Evolutionary conservation across 2,888 invertebrate species (phyloP).

Genomic region (Serrognathus titanus): DNA sequence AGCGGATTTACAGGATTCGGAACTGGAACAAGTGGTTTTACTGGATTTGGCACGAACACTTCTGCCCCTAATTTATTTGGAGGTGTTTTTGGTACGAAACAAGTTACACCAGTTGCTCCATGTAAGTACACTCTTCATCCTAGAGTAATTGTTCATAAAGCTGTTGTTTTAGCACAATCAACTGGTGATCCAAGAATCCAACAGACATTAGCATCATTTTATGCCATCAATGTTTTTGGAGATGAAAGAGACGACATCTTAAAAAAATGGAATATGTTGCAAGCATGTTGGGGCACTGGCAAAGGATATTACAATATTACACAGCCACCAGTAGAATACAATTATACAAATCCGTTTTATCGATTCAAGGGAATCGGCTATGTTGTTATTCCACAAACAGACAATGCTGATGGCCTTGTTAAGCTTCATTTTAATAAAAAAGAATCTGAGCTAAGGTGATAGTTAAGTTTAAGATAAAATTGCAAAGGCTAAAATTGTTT

Average conservation of each 20-base stretch:
- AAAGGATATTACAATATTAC: constrained; percentile 76
- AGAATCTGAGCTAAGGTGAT: constrained; percentile 72
- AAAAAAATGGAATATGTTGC: constrained; percentile 92
- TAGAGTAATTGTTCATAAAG: not conserved
- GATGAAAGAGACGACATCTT: constrained; percentile 93
- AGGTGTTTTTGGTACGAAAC: constrained; percentile 41
- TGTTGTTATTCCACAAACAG: constrained; percentile 78
- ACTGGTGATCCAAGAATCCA: constrained; percentile 33
- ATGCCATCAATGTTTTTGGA: constrained; percentile 70
- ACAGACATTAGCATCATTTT: constrained; percentile 51
- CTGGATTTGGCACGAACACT: constrained; percentile 41
- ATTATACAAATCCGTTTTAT: constrained; percentile 86
- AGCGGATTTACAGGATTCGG: constrained; percentile 46
- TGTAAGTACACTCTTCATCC: constrained; percentile 7
- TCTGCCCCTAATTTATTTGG: constrained; percentile 33
- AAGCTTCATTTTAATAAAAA: constrained; percentile 80
- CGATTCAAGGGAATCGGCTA: constrained; percentile 95
- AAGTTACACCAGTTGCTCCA: constrained; percentile 46
- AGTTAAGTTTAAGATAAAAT: constrained; percentile 6
- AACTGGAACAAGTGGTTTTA: constrained; percentile 42
- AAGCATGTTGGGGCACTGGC: constrained; percentile 85
- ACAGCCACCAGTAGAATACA: constrained; percentile 77
- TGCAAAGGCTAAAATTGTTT: too few relatives aligned
- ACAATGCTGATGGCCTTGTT: constrained; percentile 89
- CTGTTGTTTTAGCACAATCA: constrained; percentile 3